Evolutionary conservation across 1,140 invertebrate genomes (phyloP), one percentile per base, ranked within the genome.

Genomic region (Eurosta solidaginis): DNA sequence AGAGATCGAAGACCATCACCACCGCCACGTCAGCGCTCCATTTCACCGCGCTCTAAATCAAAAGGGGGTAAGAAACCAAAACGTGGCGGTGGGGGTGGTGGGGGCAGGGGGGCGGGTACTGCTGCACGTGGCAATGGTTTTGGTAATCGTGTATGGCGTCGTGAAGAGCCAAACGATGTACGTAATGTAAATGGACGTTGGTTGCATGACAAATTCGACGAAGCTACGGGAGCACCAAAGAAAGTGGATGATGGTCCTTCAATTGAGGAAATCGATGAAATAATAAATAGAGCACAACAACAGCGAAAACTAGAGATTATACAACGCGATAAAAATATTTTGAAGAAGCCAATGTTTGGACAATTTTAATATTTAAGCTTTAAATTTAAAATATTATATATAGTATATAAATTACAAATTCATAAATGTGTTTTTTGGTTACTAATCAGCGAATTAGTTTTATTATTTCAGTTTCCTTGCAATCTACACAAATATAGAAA

Each of bases 231-330:
- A 40, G n/a, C 7, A 20, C 6, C 59, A 42, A 68, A 2, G 7
- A 68, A 68, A 68, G 33, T 10, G 0, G 77, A 17, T 33, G 81
- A 78, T 6, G 79, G 79, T 3, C 82, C 81, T 7, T 82, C 81
- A 10, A 83, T 89, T 42, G 89, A 89, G 44, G 89, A 90, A 80
- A 89, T 89, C 80, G 89, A 90, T 80, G 88, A 89, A 79, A 89
- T 89, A 81, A 83, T 90, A 22, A 89, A 82, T 78, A 88, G 89
- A 79, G 89, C 88, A 22, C 89, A 90, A 81, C 88, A 88, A 79
- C 89, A 90, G 80, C 89, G 89, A 74, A 89, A 89, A 80, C 88
- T 89, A 76, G 88, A 88, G 54, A 89, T 89, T 80, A 83, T 90
- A 22, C 85, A 89, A 79, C 82, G 88, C 77, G 88, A 89, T 80